A percentile compares a stretch with the other conserved stretches of the same genome.
Conservation (phyloP, 2,888 invertebrate species). For the Kuschelorhynchus macadamiae region DNA sequence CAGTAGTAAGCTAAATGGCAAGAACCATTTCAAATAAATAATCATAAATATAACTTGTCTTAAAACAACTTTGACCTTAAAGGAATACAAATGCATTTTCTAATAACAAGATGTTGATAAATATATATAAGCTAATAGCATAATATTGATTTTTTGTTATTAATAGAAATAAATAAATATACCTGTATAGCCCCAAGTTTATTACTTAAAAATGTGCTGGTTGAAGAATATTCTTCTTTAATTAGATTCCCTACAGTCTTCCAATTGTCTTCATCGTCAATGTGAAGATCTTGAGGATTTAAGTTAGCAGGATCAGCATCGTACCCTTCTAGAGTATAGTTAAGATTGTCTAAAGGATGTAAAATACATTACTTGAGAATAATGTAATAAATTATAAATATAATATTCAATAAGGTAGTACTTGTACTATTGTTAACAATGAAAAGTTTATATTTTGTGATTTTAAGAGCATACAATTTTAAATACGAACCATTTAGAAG, state of each 20-base stretch:
- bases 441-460: no score
- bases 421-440: no score
- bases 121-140: no score
- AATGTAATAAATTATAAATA: no score
- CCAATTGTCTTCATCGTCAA: slow-evolving; percentile 24
- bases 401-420: no score
- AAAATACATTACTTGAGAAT: not conserved
- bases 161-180: not conserved
- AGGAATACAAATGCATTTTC: no score
- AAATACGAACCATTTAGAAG: slow-evolving; percentile 19
- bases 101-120: no score
- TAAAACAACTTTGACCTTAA: no score
- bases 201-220: slow-evolving; percentile 37
- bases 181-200: slow-evolving; percentile 48
- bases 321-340: slow-evolving; percentile 17
- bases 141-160: not conserved
- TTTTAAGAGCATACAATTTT: not conserved
- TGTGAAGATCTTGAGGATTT: slow-evolving; percentile 47
- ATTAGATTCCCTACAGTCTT: slow-evolving; percentile 43
- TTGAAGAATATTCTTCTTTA: slow-evolving; percentile 48
- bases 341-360: not conserved
- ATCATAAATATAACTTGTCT: no score
- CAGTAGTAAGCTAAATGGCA: no score
- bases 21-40: no score
- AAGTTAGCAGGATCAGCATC: slow-evolving; percentile 40